Base-by-base conservation (phyloP, 2,888 invertebrate species). In the Carpatolechia fugitivella region DNA sequence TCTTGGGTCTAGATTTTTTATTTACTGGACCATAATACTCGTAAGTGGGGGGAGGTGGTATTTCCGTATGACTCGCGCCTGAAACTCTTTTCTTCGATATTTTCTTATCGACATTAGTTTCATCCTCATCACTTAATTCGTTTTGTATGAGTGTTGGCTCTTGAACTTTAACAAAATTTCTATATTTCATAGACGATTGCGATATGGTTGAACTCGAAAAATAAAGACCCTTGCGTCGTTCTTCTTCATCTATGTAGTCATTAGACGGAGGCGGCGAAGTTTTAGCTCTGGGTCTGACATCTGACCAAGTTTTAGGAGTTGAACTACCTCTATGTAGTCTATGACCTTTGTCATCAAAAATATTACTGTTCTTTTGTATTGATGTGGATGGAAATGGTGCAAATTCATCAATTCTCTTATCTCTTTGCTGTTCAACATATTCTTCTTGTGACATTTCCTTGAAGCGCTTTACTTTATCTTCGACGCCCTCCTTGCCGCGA, bases 341-440 rank as follows among this genome's bases (percentile, higher is more conserved):
- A 56, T 65, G 78, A 16, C 90, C 90, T 36, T 65, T 76, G 38
- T 66, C 63, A 63, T 90, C 84, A 63, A 89, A 90, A 6, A 63
- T 61, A 36, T 68, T 66, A 16, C 68, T 68, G 1, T 73, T 69
- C 52, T 64, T 74, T n/a, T 61, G 64, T 18, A 66, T 70, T 10
- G 65, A 65, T 1, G 71, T 61, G 4, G 73, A 54, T 64, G 76
- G 67, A 1, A 92, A 91, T 3, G 97, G 97, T 11, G 38, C 38
- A 16, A 98, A 98, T 77, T 97, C 96, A 0, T 91, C 72, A 20
- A 90, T 85, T 61, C 97, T 91, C 71, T 95, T 94, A 52, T 86
- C 85, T 61, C 98, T 91, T 74, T 95, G 93, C 68, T 94, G 93
- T 60, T 94, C 92, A 6, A 95, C 91, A 92, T 95, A 96, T 79